phyloP scores from a whole-genome alignment of 2,888 invertebrate species.

The Rhaphigaster nebulosa region DNA sequence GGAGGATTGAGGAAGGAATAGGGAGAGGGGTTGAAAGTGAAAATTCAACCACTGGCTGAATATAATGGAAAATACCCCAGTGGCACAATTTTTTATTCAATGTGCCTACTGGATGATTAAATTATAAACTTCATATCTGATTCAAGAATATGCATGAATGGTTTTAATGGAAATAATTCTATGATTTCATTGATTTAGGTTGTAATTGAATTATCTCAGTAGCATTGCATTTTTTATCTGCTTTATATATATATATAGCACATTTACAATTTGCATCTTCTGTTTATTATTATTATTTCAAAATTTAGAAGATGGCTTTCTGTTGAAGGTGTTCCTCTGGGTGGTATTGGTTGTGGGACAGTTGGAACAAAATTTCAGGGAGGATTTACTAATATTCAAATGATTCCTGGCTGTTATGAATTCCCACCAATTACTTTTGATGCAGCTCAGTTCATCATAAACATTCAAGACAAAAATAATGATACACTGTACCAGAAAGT shows the following conservation, averaged over 20 bases:
- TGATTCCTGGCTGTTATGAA: conserved; percentile 90
- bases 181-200: too few relatives aligned
- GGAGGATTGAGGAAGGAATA: too few relatives aligned
- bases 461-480: conserved; percentile 79
- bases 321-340: conserved; percentile 82
- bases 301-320: neutral
- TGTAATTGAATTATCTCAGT: too few relatives aligned
- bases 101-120: too few relatives aligned
- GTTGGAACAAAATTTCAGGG: conserved; percentile 94
- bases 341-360: conserved; percentile 85
- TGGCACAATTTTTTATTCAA: too few relatives aligned
- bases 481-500: conserved; percentile 84
- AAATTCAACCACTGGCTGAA: too few relatives aligned
- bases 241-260: too few relatives aligned
- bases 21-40: too few relatives aligned
- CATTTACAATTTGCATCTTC: neutral
- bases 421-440: conserved; percentile 79
- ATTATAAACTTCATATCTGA: too few relatives aligned
- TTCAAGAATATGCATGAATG: too few relatives aligned
- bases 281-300: neutral
- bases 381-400: conserved; percentile 92
- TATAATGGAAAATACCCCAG: too few relatives aligned
- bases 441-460: conserved; percentile 92
- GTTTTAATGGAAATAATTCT: too few relatives aligned
- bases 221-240: neutral